A percentile compares a stretch with the other conserved stretches of the same genome.
These are phyloP conservation scores for Zaprionus davidi DNA, from an alignment of 1,140 invertebrate species.

Conservation along the genomic window DNA sequence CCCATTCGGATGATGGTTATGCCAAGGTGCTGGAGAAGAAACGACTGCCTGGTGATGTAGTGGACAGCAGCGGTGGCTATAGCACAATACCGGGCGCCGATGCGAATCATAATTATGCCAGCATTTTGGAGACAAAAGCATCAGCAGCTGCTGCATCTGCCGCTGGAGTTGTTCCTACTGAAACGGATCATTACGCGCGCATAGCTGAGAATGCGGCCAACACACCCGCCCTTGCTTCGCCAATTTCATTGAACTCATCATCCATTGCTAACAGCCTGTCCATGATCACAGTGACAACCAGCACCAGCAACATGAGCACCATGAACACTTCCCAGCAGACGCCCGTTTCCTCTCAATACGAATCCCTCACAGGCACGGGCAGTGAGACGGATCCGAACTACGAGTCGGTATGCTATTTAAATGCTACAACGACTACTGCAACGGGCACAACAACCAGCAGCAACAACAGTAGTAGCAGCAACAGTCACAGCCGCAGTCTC, in stretches of 20 bases:
- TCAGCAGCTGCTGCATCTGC: neutral
- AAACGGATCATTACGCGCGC: slow-evolving; percentile 75
- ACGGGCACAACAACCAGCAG: slow-evolving; percentile 33
- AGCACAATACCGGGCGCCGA: slow-evolving; percentile 78
- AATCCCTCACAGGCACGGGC: slow-evolving; percentile 89
- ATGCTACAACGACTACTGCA: slow-evolving; percentile 50
- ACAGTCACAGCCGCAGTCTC: neutral
- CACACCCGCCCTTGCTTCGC: slow-evolving; percentile 56
- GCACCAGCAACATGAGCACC: slow-evolving; percentile 57
- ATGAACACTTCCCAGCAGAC: slow-evolving; percentile 55
- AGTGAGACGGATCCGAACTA: slow-evolving; percentile 91
- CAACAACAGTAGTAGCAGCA: slow-evolving; percentile 31
- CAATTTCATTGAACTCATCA: slow-evolving; percentile 62
- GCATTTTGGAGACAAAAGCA: slow-evolving; percentile 77
- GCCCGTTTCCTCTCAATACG: slow-evolving; percentile 85
- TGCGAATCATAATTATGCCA: slow-evolving; percentile 83
- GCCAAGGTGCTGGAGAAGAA: slow-evolving; percentile 84
- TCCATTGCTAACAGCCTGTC: slow-evolving; percentile 49
- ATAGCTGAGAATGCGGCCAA: slow-evolving; percentile 61
- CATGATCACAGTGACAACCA: slow-evolving; percentile 66
- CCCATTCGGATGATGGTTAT: slow-evolving; percentile 81
- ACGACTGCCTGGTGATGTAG: slow-evolving; percentile 52
- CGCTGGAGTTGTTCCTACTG: neutral
- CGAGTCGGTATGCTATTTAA: slow-evolving; percentile 87
- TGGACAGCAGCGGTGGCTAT: slow-evolving; percentile 64